Percentiles rank a stretch among this genome's conserved stretches.
Conservation (phyloP, 1,140 invertebrate genomes). For the Apis cerana region DNA sequence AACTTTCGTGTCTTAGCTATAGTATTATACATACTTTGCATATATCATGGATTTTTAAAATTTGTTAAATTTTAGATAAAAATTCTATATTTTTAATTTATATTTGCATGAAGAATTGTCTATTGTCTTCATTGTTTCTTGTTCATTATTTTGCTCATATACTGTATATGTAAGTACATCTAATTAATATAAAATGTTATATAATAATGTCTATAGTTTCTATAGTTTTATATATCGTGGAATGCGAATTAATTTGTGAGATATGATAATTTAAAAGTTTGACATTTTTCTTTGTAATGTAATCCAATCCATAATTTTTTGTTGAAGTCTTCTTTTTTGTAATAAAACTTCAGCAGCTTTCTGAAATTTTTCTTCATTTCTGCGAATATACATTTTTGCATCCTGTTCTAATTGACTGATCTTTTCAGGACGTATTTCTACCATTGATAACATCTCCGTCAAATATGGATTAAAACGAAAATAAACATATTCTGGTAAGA, state of each 20-base stretch:
- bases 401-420: conserved; percentile 84
- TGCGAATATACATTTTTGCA: conserved; percentile 88
- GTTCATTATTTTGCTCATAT: too few species aligned
- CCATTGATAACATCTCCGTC: conserved; percentile 90
- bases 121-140: too few species aligned
- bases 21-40: too few species aligned
- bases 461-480: conserved; percentile 96
- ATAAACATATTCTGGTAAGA: conserved; percentile 90
- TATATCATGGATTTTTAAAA: too few species aligned
- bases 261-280: conserved; percentile 57
- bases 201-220: background rate
- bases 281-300: conserved; percentile 71
- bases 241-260: conserved; percentile 29
- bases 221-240: conserved; percentile 4
- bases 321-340: conserved; percentile 74
- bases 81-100: too few species aligned
- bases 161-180: background rate
- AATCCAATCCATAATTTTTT: conserved; percentile 81
- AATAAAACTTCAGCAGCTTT: conserved; percentile 81
- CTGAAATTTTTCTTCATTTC: conserved; percentile 89
- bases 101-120: too few species aligned
- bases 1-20: too few species aligned
- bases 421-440: conserved; percentile 89
- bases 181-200: background rate
- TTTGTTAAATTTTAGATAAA: too few species aligned